Percentiles rank a stretch among this genome's conserved stretches.
phyloP scores from a whole-genome alignment of 2,888 invertebrate species.

The Podabrus alpinus region DNA sequence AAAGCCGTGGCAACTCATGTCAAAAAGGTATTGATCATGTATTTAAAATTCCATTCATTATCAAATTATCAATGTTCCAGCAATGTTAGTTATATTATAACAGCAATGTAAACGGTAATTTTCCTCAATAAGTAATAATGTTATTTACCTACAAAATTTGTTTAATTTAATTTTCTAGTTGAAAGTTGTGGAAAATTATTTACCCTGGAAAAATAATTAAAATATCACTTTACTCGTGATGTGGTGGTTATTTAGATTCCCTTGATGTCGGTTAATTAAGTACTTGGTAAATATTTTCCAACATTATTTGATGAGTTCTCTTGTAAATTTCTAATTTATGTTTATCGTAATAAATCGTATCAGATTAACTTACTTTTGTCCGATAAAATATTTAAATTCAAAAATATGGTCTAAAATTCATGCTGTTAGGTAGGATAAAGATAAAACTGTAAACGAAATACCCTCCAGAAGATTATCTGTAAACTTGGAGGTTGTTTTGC shows the following conservation, averaged over 20 bases:
- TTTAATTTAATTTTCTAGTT: not conserved
- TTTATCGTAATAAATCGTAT: not conserved
- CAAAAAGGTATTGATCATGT: too few species aligned
- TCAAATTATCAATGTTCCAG: too few species aligned
- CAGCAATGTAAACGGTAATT: too few species aligned
- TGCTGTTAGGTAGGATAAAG: not conserved
- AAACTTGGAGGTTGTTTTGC: not conserved
- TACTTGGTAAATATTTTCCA: not conserved
- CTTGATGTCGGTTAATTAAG: not conserved
- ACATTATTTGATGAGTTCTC: not conserved
- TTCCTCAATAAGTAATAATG: not conserved
- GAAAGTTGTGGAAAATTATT: not conserved
- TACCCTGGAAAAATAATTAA: not conserved
- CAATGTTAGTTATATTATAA: too few species aligned
- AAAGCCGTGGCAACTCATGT: too few species aligned
- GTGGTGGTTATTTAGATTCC: not conserved
- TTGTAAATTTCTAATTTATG: not conserved
- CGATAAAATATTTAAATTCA: not conserved
- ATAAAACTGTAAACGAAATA: not conserved
- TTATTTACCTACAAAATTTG: not conserved
- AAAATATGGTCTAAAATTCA: not conserved
- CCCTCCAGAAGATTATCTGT: not conserved
- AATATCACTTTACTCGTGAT: not conserved
- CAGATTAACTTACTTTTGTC: not conserved
- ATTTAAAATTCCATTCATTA: too few species aligned